These are phyloP conservation scores for Bufotes viridis DNA, from an alignment of 2,797 vertebrate species.

Conservation along the genomic window DNA sequence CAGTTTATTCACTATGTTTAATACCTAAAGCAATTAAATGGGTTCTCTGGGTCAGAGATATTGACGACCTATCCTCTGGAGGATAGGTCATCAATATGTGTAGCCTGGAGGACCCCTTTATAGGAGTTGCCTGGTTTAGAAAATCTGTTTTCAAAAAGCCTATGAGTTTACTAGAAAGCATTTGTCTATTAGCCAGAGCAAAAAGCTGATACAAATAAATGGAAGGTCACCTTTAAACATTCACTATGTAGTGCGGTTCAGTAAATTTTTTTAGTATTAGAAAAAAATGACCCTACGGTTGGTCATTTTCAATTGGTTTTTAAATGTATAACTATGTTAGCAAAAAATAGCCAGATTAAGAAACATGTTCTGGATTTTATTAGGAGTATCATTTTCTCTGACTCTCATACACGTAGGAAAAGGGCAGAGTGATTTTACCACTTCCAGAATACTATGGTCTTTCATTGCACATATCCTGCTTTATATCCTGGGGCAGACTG, in stretches of 20 bases:
- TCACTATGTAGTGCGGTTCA: not conserved
- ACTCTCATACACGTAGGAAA: not conserved
- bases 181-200: not conserved
- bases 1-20: not conserved
- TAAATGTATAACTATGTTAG: not conserved
- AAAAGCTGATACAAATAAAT: not conserved
- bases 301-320: not conserved
- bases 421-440: not conserved
- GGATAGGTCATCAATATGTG: too few relatives aligned
- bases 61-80: too few relatives aligned
- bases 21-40: not conserved
- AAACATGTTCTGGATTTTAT: constrained; percentile 22
- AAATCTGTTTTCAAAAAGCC: not conserved
- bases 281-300: not conserved
- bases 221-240: not conserved
- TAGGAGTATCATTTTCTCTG: not conserved
- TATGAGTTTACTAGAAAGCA: not conserved
- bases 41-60: too few relatives aligned
- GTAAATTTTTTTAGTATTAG: not conserved
- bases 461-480: constrained; percentile 16
- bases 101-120: too few relatives aligned
- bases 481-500: constrained; percentile 19
- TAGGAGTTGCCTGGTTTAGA: not conserved
- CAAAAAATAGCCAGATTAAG: constrained; percentile 34
- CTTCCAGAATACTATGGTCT: not conserved